Base-by-base conservation (phyloP, 2,113 vertebrate genomes). In the Chaenogobius annularis region DNA sequence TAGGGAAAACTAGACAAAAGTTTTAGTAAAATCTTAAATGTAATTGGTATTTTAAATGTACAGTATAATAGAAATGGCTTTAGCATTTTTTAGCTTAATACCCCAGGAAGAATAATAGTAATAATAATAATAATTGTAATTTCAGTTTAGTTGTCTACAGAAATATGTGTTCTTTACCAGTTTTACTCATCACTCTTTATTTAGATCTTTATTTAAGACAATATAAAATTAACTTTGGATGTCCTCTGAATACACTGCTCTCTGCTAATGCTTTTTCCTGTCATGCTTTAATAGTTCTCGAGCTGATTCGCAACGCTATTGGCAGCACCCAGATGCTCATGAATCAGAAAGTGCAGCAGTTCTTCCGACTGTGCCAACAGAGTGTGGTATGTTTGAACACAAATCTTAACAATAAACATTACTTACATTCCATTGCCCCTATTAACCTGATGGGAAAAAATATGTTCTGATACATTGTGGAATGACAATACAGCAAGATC, bases 321-420 rank as follows among this genome's bases (percentile, higher is more conserved):
- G 96, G 96, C 88, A 97, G 95, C 3, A 96, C 97, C 68, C 97
- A 99, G 90, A 96, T 99, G 88, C 94, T 99, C 84, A 96, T 98
- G 95, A 97, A 96, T 85, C 98, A 99, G 91, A 99, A 98, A 83
- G 96, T 98, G 73, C 98, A 99, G 90, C 98, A 99, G 93, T 99
- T 99, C 87, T 99, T 98, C 90, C 94, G 96, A 70, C 96, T 99
- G 83, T 99, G 98, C 90, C 97, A 98, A 88, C 97, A 99, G 92
- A 99, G 95, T 90, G 95, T 99, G 96, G 98, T 99, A 88, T 95
- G 65, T 72, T 52, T 66, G 69, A 46, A 56, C 74, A 63, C 35
- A 35, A 66, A 54, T 68, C 68, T 74, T 63, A 68, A 72, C 82
- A 79, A 17, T 48, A 71, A 54, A 63, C 52, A 72, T 74, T 61